Evolutionary conservation across 2,113 vertebrate species (phyloP), one percentile per base, ranked within the genome.

Genomic region (Percina caprodes): DNA sequence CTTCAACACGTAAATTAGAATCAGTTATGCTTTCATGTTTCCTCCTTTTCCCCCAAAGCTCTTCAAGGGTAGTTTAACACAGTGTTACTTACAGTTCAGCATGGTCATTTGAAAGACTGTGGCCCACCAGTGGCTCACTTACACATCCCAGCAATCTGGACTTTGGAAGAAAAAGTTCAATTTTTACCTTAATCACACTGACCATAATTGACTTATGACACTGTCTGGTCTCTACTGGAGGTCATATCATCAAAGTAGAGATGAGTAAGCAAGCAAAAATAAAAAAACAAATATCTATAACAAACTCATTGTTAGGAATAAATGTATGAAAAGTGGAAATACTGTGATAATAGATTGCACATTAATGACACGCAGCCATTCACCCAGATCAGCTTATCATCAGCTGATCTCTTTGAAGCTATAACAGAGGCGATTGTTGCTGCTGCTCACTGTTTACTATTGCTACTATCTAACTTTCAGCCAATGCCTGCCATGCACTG

Each of bases 351-450:
- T 79, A 30, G 45, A 73, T 69, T 24, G 56, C 33, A 23, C 68
- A 23, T 46, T 58, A 26, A 45, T 52, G 65, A 58, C 74, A 79
- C 59, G 45, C 59, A 75, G 72, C 72, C 61, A 59, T 33, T 59
- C 26, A 49, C 24, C 18, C 60, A 35, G 24, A 82, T 89, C 84
- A 87, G 77, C 79, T 84, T 89, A 86, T 88, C 74, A 61, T 86
- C 91, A 91, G 84, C 82, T 87, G 90, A 78, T 77, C 46, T 62
- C 42, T 77, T 71, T 70, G 56, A 83, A 86, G 66, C 42, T 21
- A 21, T 51, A 71, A 85, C 49, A 84, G 24, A 78, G 24, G 49
- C 24, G 24, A 33, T 35, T 74, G 33, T 60, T 45, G 16, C 66
- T 69, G 51, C 35, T 56, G 60, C 15, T 63, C 26, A 30, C 24